These are phyloP conservation scores for Lasioglossum malachurum DNA, from an alignment of 2,888 invertebrate species.

Conservation along the genomic window DNA sequence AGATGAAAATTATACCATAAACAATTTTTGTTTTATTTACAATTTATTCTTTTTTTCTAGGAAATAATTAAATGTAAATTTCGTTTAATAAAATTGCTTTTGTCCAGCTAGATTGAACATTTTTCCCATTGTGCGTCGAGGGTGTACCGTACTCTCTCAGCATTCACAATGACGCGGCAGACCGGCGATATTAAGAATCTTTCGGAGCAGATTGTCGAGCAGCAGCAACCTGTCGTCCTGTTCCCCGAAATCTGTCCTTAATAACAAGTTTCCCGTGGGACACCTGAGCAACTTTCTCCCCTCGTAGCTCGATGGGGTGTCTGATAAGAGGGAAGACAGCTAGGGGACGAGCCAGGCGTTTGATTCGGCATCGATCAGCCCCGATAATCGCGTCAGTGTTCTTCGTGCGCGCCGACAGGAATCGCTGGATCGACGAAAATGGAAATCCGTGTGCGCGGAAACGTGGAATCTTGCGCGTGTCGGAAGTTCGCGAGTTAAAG, in stretches of 20 bases:
- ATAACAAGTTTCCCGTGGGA: constrained; percentile 16
- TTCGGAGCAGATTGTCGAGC: background rate
- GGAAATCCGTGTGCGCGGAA: constrained; percentile 52
- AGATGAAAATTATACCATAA: too few relatives aligned
- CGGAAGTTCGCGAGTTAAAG: constrained; percentile 39
- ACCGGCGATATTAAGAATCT: constrained; percentile 12
- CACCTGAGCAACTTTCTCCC: constrained; percentile 11
- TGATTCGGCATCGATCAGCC: constrained; percentile 68
- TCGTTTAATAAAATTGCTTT: too few relatives aligned
- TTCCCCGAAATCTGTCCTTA: constrained; percentile 22
- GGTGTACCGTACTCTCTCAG: background rate
- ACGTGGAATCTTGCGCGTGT: constrained; percentile 17
- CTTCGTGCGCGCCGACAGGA: constrained; percentile 48
- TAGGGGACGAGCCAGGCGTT: constrained; percentile 38
- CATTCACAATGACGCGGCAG: background rate
- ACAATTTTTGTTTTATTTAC: too few relatives aligned
- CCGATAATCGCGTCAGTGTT: constrained; percentile 51
- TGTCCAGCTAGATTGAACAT: too few relatives aligned
- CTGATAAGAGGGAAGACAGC: constrained; percentile 13
- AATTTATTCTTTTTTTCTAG: too few relatives aligned
- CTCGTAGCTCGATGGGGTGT: background rate
- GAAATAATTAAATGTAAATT: too few relatives aligned
- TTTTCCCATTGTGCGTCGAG: background rate
- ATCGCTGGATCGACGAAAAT: constrained; percentile 45
- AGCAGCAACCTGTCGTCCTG: background rate